Percentiles rank a stretch among this genome's conserved stretches.
These are phyloP conservation scores for Gerris lacustris DNA, from an alignment of 2,888 invertebrate species.

Conservation along the genomic window DNA sequence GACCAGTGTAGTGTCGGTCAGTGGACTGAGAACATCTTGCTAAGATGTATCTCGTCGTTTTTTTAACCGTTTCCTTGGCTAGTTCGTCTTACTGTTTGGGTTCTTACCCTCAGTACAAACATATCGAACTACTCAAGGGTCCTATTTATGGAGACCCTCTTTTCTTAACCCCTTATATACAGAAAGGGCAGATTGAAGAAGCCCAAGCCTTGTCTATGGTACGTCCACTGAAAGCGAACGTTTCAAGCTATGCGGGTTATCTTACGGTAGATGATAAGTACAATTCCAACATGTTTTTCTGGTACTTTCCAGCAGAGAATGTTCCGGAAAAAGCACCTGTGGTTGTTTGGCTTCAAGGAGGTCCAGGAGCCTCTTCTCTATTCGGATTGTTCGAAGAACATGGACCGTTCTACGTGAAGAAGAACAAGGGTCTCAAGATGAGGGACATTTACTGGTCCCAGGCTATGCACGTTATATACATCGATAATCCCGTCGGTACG, in stretches of 20 bases:
- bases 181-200: constrained; percentile 38
- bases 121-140: too few species aligned
- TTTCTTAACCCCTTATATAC: constrained; percentile 56
- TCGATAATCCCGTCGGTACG: constrained; percentile 87
- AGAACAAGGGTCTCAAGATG: constrained; percentile 40
- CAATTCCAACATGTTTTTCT: constrained; percentile 42
- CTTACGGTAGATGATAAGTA: constrained; percentile 48
- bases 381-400: constrained; percentile 74
- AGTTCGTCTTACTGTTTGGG: too few species aligned
- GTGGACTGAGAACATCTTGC: too few species aligned
- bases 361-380: constrained; percentile 68
- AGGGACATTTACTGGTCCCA: constrained; percentile 69
- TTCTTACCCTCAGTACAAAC: too few species aligned
- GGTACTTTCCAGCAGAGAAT: constrained; percentile 41
- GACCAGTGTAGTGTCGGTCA: too few species aligned
- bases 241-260: constrained; percentile 49
- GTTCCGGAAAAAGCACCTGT: constrained; percentile 46
- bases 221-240: constrained; percentile 33
- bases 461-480: constrained; percentile 68
- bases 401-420: constrained; percentile 49
- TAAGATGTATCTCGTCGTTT: too few species aligned
- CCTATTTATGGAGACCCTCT: constrained; percentile 43
- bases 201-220: constrained; percentile 34
- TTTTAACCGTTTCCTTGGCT: too few species aligned
- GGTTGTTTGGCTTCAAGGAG: constrained; percentile 74